phyloP scores from a whole-genome alignment of 2,113 vertebrate genomes.

The Tamias sibiricus region DNA sequence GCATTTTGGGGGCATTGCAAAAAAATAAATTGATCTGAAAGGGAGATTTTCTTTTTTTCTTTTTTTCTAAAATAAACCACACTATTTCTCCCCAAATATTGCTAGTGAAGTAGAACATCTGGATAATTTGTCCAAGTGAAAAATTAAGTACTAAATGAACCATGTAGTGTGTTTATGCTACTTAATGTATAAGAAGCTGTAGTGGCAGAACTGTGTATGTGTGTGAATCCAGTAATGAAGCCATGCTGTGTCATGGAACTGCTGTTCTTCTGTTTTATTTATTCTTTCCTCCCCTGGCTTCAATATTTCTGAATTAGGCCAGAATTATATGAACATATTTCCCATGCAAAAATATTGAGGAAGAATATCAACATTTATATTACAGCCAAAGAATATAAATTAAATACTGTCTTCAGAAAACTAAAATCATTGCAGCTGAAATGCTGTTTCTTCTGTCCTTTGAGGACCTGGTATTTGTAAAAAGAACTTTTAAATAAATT shows the following conservation, averaged over 20 bases:
- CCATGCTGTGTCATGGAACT: background rate
- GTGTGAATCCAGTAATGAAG: background rate
- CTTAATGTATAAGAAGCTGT: background rate
- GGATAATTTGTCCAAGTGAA: conserved; percentile 64
- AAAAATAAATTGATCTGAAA: background rate
- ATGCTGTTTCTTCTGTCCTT: background rate
- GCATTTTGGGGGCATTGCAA: background rate
- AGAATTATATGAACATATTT: background rate
- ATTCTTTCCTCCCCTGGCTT: background rate
- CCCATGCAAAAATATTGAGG: background rate
- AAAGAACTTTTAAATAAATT: background rate
- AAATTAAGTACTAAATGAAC: conserved; percentile 53
- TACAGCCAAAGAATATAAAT: background rate
- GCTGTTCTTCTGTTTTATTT: background rate
- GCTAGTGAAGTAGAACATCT: background rate
- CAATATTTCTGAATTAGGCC: background rate
- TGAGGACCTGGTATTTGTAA: background rate
- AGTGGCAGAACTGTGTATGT: background rate
- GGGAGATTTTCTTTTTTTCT: background rate
- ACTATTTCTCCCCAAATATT: background rate
- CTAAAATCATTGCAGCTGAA: background rate
- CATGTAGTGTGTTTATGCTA: conserved; percentile 37
- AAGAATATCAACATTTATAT: background rate
- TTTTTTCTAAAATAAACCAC: conserved; percentile 14
- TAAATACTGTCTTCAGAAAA: background rate